phyloP scores from a whole-genome alignment of 2,888 invertebrate species.

The Micoletzkya japonica region DNA sequence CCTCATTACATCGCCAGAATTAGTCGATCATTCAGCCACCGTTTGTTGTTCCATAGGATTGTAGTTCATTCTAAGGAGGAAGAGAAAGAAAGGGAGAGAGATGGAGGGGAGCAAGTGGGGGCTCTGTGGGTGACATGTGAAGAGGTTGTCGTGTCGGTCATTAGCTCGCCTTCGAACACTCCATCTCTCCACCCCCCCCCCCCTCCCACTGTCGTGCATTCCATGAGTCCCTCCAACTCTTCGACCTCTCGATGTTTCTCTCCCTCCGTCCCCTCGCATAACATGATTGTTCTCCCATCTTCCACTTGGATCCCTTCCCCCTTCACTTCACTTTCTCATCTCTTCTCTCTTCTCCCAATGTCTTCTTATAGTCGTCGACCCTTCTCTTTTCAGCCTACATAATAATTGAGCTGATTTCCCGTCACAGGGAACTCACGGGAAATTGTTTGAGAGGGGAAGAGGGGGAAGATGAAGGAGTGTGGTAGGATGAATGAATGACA shows the following conservation, averaged over 20 bases:
- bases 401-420: conserved; percentile 31
- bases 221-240: neutral
- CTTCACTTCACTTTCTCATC: neutral
- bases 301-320: neutral
- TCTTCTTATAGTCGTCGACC: too few relatives aligned
- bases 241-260: neutral
- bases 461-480: neutral
- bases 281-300: neutral
- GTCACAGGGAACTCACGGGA: neutral
- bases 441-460: neutral
- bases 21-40: too few relatives aligned
- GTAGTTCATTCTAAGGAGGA: too few relatives aligned
- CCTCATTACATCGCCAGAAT: too few relatives aligned
- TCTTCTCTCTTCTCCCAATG: neutral
- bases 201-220: neutral
- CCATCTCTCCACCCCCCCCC: conserved; percentile 3
- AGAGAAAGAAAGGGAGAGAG: too few relatives aligned
- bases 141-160: too few relatives aligned
- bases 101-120: too few relatives aligned
- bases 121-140: too few relatives aligned
- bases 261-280: neutral
- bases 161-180: too few relatives aligned
- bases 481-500: conserved; percentile 1
- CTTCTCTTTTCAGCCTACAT: conserved; percentile 10
- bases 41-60: too few relatives aligned